These are phyloP conservation scores for Leptoteleia sp. DNA, from an alignment of 1,140 invertebrate genomes.

Conservation along the genomic window DNA sequence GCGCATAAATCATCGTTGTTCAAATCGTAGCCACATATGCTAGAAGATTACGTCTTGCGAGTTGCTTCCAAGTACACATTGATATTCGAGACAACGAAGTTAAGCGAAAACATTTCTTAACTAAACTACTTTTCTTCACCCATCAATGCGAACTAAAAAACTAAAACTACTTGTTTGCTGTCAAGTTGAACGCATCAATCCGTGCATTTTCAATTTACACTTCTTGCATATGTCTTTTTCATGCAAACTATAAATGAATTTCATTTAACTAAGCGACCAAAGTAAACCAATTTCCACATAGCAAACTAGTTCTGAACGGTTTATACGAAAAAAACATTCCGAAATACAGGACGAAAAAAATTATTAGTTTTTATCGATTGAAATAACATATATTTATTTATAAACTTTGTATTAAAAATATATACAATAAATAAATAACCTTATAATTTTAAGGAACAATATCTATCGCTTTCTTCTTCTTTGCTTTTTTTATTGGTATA, in stretches of 20 bases:
- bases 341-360: slow-evolving; percentile 15
- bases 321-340: slow-evolving; percentile 11
- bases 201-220: slow-evolving; percentile 26
- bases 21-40: slow-evolving; percentile 60
- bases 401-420: slow-evolving; percentile 20
- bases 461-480: slow-evolving; percentile 84
- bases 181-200: slow-evolving; percentile 23
- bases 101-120: slow-evolving; percentile 41
- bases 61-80: slow-evolving; percentile 47
- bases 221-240: slow-evolving; percentile 21
- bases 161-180: slow-evolving; percentile 14
- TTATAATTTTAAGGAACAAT: slow-evolving; percentile 69
- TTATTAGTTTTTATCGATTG: slow-evolving; percentile 14
- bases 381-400: slow-evolving; percentile 26
- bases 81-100: slow-evolving; percentile 53
- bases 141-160: slow-evolving; percentile 14
- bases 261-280: slow-evolving; percentile 28
- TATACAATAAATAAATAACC: slow-evolving; percentile 28
- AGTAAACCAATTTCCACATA: slow-evolving; percentile 28
- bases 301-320: slow-evolving; percentile 9
- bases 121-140: slow-evolving; percentile 27
- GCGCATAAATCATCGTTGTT: slow-evolving; percentile 64
- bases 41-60: slow-evolving; percentile 51
- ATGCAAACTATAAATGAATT: slow-evolving; percentile 36
- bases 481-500: slow-evolving; percentile 86